Conservation (phyloP, 23 tunicate genomes). For the Ciona savignyi region DNA sequence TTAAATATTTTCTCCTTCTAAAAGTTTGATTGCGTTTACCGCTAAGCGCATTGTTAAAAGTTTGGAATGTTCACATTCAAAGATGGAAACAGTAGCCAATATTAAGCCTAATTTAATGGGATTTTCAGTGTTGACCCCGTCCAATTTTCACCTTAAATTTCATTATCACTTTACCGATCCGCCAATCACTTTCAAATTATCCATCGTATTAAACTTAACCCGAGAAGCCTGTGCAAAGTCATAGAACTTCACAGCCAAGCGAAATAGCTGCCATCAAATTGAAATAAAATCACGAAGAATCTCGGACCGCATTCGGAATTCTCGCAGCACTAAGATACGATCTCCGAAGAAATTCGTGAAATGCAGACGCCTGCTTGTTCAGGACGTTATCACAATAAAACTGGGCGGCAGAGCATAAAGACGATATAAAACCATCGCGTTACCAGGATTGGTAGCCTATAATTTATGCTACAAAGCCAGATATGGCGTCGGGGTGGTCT, state of each 20-base stretch:
- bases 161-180: neutral
- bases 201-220: neutral
- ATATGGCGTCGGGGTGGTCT: neutral
- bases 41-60: too few relatives aligned
- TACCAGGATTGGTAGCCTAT: neutral
- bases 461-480: neutral
- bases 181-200: neutral
- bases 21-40: too few relatives aligned
- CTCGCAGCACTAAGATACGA: neutral
- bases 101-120: neutral
- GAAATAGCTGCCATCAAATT: too few relatives aligned
- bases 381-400: neutral
- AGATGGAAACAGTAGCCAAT: too few relatives aligned
- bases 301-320: too few relatives aligned
- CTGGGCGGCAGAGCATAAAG: neutral
- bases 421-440: neutral
- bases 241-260: too few relatives aligned
- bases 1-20: too few relatives aligned
- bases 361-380: neutral
- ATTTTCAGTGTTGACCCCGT: neutral
- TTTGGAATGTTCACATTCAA: too few relatives aligned
- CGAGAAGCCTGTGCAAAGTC: neutral
- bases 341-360: neutral
- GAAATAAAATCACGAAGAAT: too few relatives aligned
- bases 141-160: neutral